Evolutionary conservation across 2,113 vertebrate genomes (phyloP), one percentile per base, ranked within the genome.

Genomic region (Nicator chloris): DNA sequence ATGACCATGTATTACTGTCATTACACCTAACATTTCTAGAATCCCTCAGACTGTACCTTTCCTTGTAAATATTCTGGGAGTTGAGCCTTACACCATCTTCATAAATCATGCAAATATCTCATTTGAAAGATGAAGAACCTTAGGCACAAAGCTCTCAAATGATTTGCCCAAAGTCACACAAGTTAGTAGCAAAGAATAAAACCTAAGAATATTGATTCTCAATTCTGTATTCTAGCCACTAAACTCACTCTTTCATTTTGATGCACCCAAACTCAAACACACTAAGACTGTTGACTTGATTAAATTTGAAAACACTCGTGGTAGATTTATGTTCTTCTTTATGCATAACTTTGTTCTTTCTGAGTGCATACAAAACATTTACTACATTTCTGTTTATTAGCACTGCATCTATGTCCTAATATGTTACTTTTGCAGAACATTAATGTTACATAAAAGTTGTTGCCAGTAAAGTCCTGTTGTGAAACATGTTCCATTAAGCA

Each of bases 81-180:
- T 47, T 70, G 33, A 93, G 42, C 40, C 59, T 60, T 73, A 76
- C 57, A 91, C 61, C 15, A 65, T 57, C 23, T 50, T 95, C 50
- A 50, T 94, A 87, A 93, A 88, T 90, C 86, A 88, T 80, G 86
- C 66, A 92, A 95, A 73, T 86, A 68, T 28, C 56, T 88, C 35
- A 83, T 81, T 83, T 83, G 60, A 88, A 92, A 94, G 40, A 86
- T 70, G 73, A 88, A 89, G 9, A 89, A 79, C 78, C 70, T 82
- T 63, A 66, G 47, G 72, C 3, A 4, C 27, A 86, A 92, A 92
- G 23, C 49, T 92, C 35, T 92, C 72, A 78, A 90, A 80, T 76
- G 1, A 73, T 80, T 83, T 92, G 45, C 51, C 68, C 21, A 14
- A 80, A 84, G 56, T 86, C 50, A 90, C 33, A 31, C 37, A 90